These are phyloP conservation scores for Lycia hirtaria DNA, from an alignment of 2,888 invertebrate genomes.

Conservation along the genomic window DNA sequence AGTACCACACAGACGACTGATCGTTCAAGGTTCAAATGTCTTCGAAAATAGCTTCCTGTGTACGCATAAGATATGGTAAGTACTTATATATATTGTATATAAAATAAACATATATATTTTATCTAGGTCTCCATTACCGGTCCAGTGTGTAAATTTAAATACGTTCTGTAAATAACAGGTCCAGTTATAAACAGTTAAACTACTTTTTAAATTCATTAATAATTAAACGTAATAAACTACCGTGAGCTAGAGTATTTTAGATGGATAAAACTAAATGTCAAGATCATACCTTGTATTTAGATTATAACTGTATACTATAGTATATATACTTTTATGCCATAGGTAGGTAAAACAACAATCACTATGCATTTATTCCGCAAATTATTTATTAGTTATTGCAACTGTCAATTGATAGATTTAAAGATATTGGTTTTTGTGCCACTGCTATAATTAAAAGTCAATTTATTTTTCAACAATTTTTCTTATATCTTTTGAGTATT, in stretches of 20 bases:
- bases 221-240: slow-evolving; percentile 1
- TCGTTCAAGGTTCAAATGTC: too few relatives aligned
- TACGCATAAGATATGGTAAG: too few relatives aligned
- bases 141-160: neutral
- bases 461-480: too few relatives aligned
- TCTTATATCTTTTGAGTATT: too few relatives aligned
- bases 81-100: too few relatives aligned
- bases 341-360: neutral
- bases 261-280: slow-evolving; percentile 27
- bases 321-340: too few relatives aligned
- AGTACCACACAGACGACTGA: too few relatives aligned
- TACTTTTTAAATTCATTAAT: slow-evolving; percentile 9
- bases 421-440: too few relatives aligned
- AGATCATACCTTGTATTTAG: slow-evolving; percentile 11
- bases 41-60: too few relatives aligned
- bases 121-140: neutral
- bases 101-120: neutral
- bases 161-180: neutral
- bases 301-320: slow-evolving; percentile 1
- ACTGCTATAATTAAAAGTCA: too few relatives aligned
- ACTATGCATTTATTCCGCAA: neutral
- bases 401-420: too few relatives aligned
- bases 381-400: too few relatives aligned
- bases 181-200: slow-evolving; percentile 7
- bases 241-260: slow-evolving; percentile 2